Base-by-base conservation (phyloP, 64 coral and sea anemone genomes). In the Acropora tenuis region DNA sequence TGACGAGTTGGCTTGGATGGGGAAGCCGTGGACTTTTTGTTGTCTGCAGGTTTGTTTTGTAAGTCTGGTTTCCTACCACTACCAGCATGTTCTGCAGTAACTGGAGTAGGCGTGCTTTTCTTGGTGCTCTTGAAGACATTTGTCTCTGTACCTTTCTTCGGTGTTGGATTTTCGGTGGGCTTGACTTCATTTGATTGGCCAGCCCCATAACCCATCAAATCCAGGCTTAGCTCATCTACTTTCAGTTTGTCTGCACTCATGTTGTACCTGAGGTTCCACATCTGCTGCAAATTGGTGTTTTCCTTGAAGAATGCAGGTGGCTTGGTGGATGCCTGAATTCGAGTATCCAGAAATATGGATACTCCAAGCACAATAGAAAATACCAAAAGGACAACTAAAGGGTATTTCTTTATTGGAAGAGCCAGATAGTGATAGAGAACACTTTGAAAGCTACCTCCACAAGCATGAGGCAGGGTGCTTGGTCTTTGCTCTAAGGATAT, bases 251-350 rank as follows among this genome's bases (percentile, higher is more conserved):
- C 88, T 43, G 66, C 78, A 58, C 92, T 94, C 88, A 93, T 94
- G 61, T 97, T 97, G 74, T 88, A 97, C 59, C 90, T 88, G 59
- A 97, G 73, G 43, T 97, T 69, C 46, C 94, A 30, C 58, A 94
- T 66, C 41, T 91, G 89, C 41, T 94, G 92, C 45, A 97, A 79
- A 75, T 97, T 97, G 2, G 92, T 90, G 59, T 78, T 69, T 72
- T 90, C 77, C 72, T 73, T 97, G 67, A 97, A 97, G 63, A 97
- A 97, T 19, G 89, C 73, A 9, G 92, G 92, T 17, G 95, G 95
- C 41, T 88, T 97, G 8, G 94, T 55, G 0, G 96, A 92, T 3
- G 96, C 49, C 4, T 83, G 83, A 42, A 98, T 98, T 53, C 48
- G 66, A 55, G 84, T 75, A 74, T 98, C 69, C 3, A 98, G 69